These are phyloP conservation scores for Drosophila infuscata DNA, from an alignment of 2,888 invertebrate species.

Conservation along the genomic window DNA sequence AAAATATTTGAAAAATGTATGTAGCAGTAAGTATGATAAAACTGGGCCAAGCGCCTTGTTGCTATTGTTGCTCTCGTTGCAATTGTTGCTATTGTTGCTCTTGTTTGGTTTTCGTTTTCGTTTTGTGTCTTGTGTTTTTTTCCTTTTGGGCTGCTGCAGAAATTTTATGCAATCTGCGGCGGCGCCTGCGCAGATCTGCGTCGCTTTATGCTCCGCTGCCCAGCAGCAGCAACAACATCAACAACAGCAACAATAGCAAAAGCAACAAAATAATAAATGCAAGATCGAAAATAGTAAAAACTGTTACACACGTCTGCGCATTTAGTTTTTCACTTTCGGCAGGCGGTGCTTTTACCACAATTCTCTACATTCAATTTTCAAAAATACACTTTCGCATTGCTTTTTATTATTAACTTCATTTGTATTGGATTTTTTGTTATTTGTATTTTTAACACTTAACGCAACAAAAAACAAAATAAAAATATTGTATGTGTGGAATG, in stretches of 20 bases:
- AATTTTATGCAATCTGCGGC: conserved; percentile 67
- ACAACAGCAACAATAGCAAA: conserved; percentile 26
- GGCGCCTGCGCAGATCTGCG: conserved; percentile 55
- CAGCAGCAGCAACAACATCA: conserved; percentile 32
- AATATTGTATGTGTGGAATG: neutral
- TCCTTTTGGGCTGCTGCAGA: conserved; percentile 28
- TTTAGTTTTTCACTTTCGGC: conserved; percentile 75
- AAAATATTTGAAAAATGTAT: conserved; percentile 49
- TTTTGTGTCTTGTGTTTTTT: neutral
- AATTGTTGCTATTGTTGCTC: conserved; percentile 9
- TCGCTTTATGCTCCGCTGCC: conserved; percentile 60
- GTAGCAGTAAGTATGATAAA: conserved; percentile 30
- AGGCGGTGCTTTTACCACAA: conserved; percentile 48
- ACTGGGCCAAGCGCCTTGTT: conserved; percentile 41
- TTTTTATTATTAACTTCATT: conserved; percentile 7
- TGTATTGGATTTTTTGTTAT: neutral
- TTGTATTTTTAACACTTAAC: conserved; percentile 45
- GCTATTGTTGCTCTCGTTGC: conserved; percentile 4
- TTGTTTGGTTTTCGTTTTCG: conserved; percentile 6
- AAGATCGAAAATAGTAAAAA: conserved; percentile 59
- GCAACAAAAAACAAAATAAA: conserved; percentile 27
- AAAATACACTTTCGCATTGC: conserved; percentile 34
- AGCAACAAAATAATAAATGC: conserved; percentile 13
- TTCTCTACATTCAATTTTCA: conserved; percentile 34
- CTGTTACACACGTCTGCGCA: conserved; percentile 73